Conservation (phyloP, 2,888 invertebrate species). For the Physocephala rufipes region DNA sequence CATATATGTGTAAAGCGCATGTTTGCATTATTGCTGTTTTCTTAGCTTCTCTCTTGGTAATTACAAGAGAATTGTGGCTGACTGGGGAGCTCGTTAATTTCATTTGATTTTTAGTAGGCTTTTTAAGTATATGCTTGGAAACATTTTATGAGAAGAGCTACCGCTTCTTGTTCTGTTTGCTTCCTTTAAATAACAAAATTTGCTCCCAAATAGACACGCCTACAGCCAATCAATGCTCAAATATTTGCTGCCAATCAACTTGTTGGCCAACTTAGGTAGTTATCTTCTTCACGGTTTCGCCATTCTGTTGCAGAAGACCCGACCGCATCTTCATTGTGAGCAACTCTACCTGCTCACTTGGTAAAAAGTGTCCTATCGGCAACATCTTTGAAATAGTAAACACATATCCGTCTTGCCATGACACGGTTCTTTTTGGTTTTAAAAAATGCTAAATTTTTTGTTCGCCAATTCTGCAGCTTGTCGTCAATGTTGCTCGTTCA, state of each 20-base stretch:
- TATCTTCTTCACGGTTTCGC: background rate
- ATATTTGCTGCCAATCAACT: conserved; percentile 39
- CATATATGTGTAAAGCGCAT: background rate
- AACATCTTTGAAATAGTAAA: conserved; percentile 15
- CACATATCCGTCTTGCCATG: background rate
- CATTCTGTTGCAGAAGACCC: conserved; percentile 10
- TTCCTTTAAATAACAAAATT: background rate
- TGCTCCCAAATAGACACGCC: conserved; percentile 22
- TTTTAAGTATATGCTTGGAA: background rate
- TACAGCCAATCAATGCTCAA: background rate
- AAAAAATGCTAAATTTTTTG: conserved; percentile 29
- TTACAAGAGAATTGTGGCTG: background rate
- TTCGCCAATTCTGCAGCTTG: conserved; percentile 52
- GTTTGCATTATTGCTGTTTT: background rate
- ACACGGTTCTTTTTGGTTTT: background rate
- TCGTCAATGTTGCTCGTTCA: conserved; percentile 57
- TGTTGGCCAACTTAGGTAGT: conserved; percentile 31
- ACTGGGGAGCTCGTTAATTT: conserved; percentile 13
- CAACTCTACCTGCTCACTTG: conserved; percentile 6
- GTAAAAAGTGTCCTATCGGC: background rate
- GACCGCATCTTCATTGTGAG: conserved; percentile 36
- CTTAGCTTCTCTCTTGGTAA: background rate
- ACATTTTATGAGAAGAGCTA: background rate
- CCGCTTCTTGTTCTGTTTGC: background rate
- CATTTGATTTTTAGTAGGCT: background rate